Evolutionary conservation across 2,797 vertebrate species (phyloP), one percentile per base, ranked within the genome.

Genomic region (Brachyalestes nurse): DNA sequence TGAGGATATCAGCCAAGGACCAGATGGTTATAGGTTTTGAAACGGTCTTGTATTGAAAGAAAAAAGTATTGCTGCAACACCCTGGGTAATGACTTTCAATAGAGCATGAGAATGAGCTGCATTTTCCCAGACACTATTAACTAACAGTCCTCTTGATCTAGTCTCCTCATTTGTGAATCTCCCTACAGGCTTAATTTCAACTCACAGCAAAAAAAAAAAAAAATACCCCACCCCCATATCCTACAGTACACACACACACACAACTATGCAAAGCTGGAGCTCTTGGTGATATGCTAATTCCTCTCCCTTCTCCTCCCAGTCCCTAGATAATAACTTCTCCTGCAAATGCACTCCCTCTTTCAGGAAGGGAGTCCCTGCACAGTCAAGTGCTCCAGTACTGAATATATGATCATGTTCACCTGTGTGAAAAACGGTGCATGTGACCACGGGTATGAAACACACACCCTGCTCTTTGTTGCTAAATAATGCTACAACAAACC

Each of bases 201-300:
- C n/a, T 28, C 64, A 17, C 17, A 17, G 73, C 73, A 23, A 16
- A 77, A 47, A 81, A 23, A 6, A 67, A 74, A 69, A 70, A 72
- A 61, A 51, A 51, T 65, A 23, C 17, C 19, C 34, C 49, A 12
- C 66, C 34, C 8, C 73, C 38, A 58, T 23, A 62, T 21, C 40
- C 80, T 62, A 62, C 75, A 73, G 6, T 34, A 55, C 16, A 21
- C 6, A 67, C 74, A 28, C 45, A 55, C 25, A 58, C 55, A 19
- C 16, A 40, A 49, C 12, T 49, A 49, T 53, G 69, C 58, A 65
- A 40, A 55, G 38, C 42, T 40, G 28, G 57, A 58, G 70, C 64
- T 13, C 70, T 74, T 21, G 58, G 70, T 70, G 76, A 78, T 78
- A 34, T 78, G 79, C 66, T 76, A 71, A 81, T 76, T 81, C 25